Conservation (phyloP, 2,888 invertebrate species). For the Lutraria lutraria region DNA sequence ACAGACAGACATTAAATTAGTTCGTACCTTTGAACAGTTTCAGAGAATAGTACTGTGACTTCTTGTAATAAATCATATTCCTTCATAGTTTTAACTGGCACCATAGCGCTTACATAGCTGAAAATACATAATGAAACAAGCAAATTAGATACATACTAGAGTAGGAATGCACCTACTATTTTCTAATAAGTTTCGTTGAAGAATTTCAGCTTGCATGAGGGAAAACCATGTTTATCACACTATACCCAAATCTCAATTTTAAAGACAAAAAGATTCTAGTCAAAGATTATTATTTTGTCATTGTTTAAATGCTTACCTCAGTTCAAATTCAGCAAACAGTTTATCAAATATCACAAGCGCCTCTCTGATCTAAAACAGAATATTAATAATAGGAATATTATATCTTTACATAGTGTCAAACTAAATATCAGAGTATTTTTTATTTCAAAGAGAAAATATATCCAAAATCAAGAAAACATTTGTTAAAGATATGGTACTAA, state of each 20-base stretch:
- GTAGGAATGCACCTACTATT: too few relatives aligned
- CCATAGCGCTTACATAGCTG: slow-evolving; percentile 99
- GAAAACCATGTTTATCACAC: too few relatives aligned
- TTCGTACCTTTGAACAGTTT: slow-evolving; percentile 91
- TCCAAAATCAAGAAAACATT: too few relatives aligned
- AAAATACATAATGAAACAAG: slow-evolving; percentile 52
- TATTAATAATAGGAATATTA: neutral
- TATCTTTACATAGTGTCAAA: neutral
- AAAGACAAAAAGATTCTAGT: neutral
- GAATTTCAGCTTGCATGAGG: too few relatives aligned
- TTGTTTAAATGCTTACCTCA: slow-evolving; percentile 87
- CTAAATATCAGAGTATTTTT: too few relatives aligned
- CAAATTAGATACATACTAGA: neutral
- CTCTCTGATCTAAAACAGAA: slow-evolving; percentile 84
- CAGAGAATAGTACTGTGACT: slow-evolving; percentile 98
- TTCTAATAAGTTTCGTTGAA: too few relatives aligned
- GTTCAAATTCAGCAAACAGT: slow-evolving; percentile 98
- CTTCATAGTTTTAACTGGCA: slow-evolving; percentile 97
- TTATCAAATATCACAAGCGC: slow-evolving; percentile 93
- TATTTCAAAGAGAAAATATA: too few relatives aligned
- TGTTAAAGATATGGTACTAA: too few relatives aligned
- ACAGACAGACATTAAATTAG: too few relatives aligned
- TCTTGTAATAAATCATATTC: slow-evolving; percentile 99
- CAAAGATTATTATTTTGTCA: neutral
- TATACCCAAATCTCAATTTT: neutral